These are phyloP conservation scores for Scaptomyza montana DNA, from an alignment of 1,140 invertebrate genomes.

Conservation along the genomic window DNA sequence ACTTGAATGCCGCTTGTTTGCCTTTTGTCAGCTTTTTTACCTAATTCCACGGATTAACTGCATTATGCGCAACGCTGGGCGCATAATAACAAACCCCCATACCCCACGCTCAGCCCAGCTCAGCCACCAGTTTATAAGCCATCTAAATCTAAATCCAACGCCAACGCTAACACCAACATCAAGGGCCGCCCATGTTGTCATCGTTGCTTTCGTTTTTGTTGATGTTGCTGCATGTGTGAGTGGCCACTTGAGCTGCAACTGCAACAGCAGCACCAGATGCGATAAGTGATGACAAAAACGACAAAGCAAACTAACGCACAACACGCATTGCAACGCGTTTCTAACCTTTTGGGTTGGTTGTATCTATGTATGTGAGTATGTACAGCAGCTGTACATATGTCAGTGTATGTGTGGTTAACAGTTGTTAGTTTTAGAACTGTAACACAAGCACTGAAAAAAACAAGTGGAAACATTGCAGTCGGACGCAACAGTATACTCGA, in stretches of 20 bases:
- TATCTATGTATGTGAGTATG: neutral
- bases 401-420: no score
- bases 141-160: neutral
- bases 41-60: conserved; percentile 80
- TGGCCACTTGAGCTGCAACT: conserved; percentile 55
- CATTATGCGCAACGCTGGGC: conserved; percentile 76
- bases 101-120: neutral
- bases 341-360: neutral
- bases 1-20: conserved; percentile 60
- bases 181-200: conserved; percentile 9
- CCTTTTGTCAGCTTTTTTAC: conserved; percentile 75
- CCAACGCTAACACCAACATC: conserved; percentile 7
- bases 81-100: conserved; percentile 54
- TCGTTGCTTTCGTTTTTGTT: conserved; percentile 25
- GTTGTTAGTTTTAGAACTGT: no score
- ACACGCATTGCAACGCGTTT: conserved; percentile 15
- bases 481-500: no score
- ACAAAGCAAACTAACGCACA: conserved; percentile 26
- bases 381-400: no score
- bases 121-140: conserved; percentile 32
- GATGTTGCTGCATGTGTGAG: conserved; percentile 49
- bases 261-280: conserved; percentile 21
- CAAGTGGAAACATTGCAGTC: no score
- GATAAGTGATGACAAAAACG: conserved; percentile 28
- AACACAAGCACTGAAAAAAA: neutral